Evolutionary conservation across 2,888 invertebrate species (phyloP), one percentile per base, ranked within the genome.

Genomic region (Hetaerina titia): DNA sequence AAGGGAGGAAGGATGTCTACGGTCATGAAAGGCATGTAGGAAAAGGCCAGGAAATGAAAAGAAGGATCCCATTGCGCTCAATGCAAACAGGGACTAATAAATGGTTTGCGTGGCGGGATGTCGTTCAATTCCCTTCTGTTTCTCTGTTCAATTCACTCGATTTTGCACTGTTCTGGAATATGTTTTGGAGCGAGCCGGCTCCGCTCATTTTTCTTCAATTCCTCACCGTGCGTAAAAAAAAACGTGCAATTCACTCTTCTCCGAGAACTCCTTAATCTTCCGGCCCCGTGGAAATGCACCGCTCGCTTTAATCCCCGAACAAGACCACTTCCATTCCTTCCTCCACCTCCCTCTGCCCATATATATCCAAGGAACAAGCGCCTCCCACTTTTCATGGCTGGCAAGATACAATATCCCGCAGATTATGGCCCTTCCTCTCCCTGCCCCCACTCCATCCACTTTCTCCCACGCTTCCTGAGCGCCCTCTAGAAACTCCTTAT

Each of bases 401-500:
- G 19, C 19, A 57, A n/a, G 89, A 56, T n/a, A 56, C 57, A 56
- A 56, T 89, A 89, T 89, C 89, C 89, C 56, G 7, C 56, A n/a
- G 89, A 89, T 89, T 89, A 89, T 89, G 57, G 89, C 89, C n/a
- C 8, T 57, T 89, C 89, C n/a, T 89, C 58, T 89, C 57, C 58
- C 56, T 13, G 22, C 56, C 56, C 88, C 31, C 45, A 11, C 88
- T 31, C 17, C 88, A 31, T 17, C 5, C 45, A 22, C 87, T 6
- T 87, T 87, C 31, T 5, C 13, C 15, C 22, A 31, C 31, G 9
- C n/a, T 87, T 87, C 31, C 31, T 1, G 45, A 81, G 31, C 13
- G 31, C 81, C 81, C 15, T 15, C 17, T 87, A 13, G 13, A 17
- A 25, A 31, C 87, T 31, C 45, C 8, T 87, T 87, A 15, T 31